Conservation (phyloP, 92 coral and sea anemone species). For the Umimayanthus kanabou region DNA sequence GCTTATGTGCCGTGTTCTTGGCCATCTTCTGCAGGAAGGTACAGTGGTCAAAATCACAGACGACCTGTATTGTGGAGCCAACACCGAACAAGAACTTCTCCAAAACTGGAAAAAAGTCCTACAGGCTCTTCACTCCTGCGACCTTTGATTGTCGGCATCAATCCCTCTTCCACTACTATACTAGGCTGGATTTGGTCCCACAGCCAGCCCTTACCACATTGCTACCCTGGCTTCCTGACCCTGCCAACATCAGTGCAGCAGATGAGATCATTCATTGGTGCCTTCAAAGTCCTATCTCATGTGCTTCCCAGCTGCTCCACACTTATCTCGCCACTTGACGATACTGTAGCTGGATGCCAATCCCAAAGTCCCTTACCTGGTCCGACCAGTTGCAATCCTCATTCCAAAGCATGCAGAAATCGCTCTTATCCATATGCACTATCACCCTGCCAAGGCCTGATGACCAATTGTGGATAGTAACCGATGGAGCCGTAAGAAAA, state of each 20-base stretch:
- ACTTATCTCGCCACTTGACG: slow-evolving; percentile 38
- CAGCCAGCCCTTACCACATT: slow-evolving; percentile 54
- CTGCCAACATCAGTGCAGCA: slow-evolving; percentile 33
- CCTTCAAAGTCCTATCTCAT: slow-evolving; percentile 33
- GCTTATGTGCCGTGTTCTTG: no score
- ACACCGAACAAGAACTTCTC: no score
- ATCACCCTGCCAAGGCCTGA: slow-evolving; percentile 40
- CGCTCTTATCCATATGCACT: slow-evolving; percentile 18
- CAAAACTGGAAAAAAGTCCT: no score
- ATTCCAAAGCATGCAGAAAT: slow-evolving; percentile 16
- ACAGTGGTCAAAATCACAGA: no score
- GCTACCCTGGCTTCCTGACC: slow-evolving; percentile 38
- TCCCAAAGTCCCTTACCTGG: slow-evolving; percentile 23
- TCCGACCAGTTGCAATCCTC: slow-evolving; percentile 38
- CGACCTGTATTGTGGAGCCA: no score
- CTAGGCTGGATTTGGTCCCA: slow-evolving; percentile 47
- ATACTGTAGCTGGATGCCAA: slow-evolving; percentile 29
- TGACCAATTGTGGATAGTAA: slow-evolving; percentile 50
- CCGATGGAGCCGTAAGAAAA: slow-evolving; percentile 47
- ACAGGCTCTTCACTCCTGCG: no score
- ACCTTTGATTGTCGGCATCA: no score
- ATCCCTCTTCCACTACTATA: no score
- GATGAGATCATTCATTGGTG: slow-evolving; percentile 41
- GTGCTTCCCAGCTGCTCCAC: slow-evolving; percentile 36
- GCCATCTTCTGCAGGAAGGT: no score